These are phyloP conservation scores for Morone chrysops DNA, from an alignment of 2,113 vertebrate genomes.

Conservation along the genomic window DNA sequence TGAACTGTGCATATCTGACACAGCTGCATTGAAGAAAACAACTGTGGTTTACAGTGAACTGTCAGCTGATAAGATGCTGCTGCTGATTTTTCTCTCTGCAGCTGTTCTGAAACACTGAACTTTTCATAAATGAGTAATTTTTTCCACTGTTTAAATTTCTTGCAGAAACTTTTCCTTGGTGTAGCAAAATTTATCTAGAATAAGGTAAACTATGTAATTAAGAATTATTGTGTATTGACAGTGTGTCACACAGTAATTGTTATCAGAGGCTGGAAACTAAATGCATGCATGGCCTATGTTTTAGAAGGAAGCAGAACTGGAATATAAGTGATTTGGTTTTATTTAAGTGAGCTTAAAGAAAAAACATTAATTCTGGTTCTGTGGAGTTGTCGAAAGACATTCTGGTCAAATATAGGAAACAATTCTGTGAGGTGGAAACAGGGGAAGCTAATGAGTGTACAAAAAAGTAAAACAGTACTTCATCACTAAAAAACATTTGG, in stretches of 20 bases:
- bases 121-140: background rate
- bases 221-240: background rate
- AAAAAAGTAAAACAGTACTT: too few species aligned
- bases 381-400: too few species aligned
- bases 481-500: too few species aligned
- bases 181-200: background rate
- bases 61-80: conserved; percentile 24
- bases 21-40: background rate
- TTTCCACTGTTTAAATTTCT: background rate
- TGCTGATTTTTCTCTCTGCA: conserved; percentile 23
- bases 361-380: too few species aligned
- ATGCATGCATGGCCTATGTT: too few species aligned
- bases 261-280: background rate
- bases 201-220: background rate
- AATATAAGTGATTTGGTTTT: too few species aligned
- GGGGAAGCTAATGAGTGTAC: too few species aligned
- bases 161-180: background rate
- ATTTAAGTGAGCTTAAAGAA: too few species aligned
- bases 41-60: background rate
- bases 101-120: background rate
- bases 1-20: background rate
- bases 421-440: too few species aligned
- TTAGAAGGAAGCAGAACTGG: too few species aligned
- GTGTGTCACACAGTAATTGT: background rate
- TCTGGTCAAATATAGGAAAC: too few species aligned